A percentile compares a stretch with the other conserved stretches of the same genome.
phyloP scores from a whole-genome alignment of 2,888 invertebrate genomes.

The Mesochorus sp. region DNA sequence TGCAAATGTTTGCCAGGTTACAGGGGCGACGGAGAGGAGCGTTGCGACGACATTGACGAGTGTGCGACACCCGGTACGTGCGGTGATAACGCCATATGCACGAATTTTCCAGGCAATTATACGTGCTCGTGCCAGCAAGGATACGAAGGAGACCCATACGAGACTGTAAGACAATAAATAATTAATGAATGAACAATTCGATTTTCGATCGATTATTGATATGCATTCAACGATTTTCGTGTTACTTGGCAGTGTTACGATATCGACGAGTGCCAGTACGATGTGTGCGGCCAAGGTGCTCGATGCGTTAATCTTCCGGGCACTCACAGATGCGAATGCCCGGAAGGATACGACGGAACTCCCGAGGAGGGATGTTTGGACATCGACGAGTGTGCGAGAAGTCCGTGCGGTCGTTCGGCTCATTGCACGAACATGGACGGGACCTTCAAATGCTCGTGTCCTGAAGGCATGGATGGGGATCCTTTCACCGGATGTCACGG shows the following conservation, averaged over 20 bases:
- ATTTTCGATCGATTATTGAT: not conserved
- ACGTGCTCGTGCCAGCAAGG: constrained; percentile 93
- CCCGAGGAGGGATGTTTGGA: constrained; percentile 90
- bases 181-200: not conserved
- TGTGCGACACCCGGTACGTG: constrained; percentile 92
- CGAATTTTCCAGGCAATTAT: constrained; percentile 93
- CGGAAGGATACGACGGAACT: constrained; percentile 91
- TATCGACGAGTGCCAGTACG: constrained; percentile 91
- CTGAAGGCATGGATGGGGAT: constrained; percentile 92
- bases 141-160: constrained; percentile 92
- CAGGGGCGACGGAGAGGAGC: constrained; percentile 94
- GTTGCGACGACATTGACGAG: constrained; percentile 95
- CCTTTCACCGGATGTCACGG: constrained; percentile 89
- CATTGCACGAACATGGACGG: constrained; percentile 91
- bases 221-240: not conserved
- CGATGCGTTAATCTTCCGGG: constrained; percentile 91
- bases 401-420: constrained; percentile 91
- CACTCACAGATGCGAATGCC: constrained; percentile 92
- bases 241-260: constrained; percentile 87
- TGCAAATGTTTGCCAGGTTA: constrained; percentile 96
- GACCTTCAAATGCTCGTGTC: constrained; percentile 91
- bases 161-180: constrained; percentile 83
- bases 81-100: constrained; percentile 91
- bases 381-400: constrained; percentile 89
- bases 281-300: constrained; percentile 91